A percentile compares a stretch with the other conserved stretches of the same genome.
Evolutionary conservation across 2,113 vertebrate species (phyloP).

Genomic region (Psittacus erithacus): DNA sequence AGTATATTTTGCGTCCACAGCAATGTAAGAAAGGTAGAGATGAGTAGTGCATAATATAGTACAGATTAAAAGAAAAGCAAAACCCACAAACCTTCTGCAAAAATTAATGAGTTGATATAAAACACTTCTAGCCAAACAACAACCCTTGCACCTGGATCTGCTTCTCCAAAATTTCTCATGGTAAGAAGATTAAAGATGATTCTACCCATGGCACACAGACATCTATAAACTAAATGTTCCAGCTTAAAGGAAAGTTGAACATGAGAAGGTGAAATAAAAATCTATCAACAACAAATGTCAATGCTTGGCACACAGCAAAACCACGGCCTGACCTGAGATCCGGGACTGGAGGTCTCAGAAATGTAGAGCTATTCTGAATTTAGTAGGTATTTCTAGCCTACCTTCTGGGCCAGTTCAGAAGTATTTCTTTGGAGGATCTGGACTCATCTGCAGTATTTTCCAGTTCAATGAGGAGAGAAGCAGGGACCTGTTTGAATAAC

Average conservation of each 20-base stretch:
- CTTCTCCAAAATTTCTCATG: constrained; percentile 27
- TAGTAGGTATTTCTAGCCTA: not conserved
- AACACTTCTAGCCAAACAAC: not conserved
- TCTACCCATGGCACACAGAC: not conserved
- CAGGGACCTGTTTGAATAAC: not conserved
- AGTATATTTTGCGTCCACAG: not conserved
- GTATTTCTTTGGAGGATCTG: not conserved
- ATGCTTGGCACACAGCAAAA: not conserved
- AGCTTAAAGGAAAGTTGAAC: constrained; percentile 41
- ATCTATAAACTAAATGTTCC: constrained; percentile 22
- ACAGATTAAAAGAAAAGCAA: constrained; percentile 7
- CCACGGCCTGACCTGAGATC: not conserved
- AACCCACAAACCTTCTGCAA: not conserved
- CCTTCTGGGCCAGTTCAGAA: not conserved
- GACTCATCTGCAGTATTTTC: not conserved
- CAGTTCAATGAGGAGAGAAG: not conserved
- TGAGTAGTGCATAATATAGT: not conserved
- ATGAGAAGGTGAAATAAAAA: constrained; percentile 38
- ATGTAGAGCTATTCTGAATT: not conserved
- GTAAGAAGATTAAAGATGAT: constrained; percentile 32
- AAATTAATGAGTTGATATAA: not conserved
- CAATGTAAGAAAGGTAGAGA: not conserved
- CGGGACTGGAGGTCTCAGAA: not conserved
- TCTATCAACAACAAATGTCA: constrained; percentile 23
- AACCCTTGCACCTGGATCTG: not conserved